Evolutionary conservation across 2,888 invertebrate genomes (phyloP), one percentile per base, ranked within the genome.

Genomic region (Aphodius sticticus): DNA sequence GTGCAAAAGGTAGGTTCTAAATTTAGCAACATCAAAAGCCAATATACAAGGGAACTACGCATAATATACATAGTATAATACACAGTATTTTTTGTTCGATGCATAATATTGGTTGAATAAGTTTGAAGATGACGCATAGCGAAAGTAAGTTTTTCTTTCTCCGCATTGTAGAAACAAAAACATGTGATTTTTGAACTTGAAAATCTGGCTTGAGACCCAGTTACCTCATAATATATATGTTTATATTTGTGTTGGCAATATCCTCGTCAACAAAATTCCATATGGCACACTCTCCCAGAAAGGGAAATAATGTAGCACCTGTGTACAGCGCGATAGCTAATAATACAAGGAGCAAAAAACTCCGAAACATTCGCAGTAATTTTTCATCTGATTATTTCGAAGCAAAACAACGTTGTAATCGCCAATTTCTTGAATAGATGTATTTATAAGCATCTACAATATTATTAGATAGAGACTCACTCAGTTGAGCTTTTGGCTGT

Each of bases 1-100:
- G 53, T 9, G 53, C 7, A 12, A 12, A 9, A 53, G 53, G 53
- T 53, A 53, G 53, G 53, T 53, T 53, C 53, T 53, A 53, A 53
- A 53, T 53, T 53, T 53, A 53, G 6, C 53, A 53, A 53, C 53
- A 53, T 12, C 53, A 53, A 53, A 53, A 53, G 53, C 53, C 53
- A 53, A 53, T 53, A 53, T 53, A 53, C 53, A 53, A 53, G 53
- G 53, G 53, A 53, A 1, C 53, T 53, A 53, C 53, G 53, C 53
- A 53, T 53, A 53, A 53, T 53, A 53, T 53, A 53, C 53, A 53
- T 53, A 53, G 53, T 53, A 53, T 53, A 53, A 53, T 53, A 53
- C 53, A 53, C 53, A 53, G 53, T 53, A 9, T 53, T 53, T 12
- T 53, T 12, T 53, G 53, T 53, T 53, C 53, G 53, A 53, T 53